Base-by-base conservation (phyloP, 2,888 invertebrate genomes). In the Drosophila paracracens region DNA sequence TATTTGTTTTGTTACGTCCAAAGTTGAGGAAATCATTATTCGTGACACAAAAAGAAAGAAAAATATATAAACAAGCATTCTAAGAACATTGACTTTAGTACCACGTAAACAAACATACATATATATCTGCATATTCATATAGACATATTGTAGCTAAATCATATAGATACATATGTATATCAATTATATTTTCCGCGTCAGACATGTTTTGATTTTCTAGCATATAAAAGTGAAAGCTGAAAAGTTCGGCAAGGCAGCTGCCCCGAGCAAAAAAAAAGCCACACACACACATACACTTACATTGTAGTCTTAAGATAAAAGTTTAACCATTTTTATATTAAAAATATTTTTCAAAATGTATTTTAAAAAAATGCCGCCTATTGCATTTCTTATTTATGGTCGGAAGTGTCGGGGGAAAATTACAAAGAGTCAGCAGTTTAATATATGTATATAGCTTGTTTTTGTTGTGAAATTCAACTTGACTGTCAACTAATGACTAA, bases 281-380 rank as follows among this genome's bases (percentile, higher is more conserved):
- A 31, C 11, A 53, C 29, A 66, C 38, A 71, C 69, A 69, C 74
- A 74, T 13, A 25, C 21, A 16, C 33, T 33, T 25, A 46, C 46
- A 46, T 25, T 16, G 66, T 89, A 85, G 79, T 58, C 70, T 35
- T 80, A 80, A 71, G 80, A 18, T 79, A 80, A 25, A 25, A 79
- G 57, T 79, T 81, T 84, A 88, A 89, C 35, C 75, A 76, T 87
- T 85, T 84, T 88, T 89, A 89, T 85, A 85, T 82, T 82, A 83
- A 86, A 81, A 87, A 76, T 87, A 84, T 89, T 89, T 85, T 85
- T 81, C 82, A 89, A 83, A 57, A 79, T 83, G 67, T 85, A 85
- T 88, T 83, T 83, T 71, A 83, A 88, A 71, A 40, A 48, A 63
- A 21, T 35, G 13, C 48, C 21, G 40, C 27, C 3, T 46, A 52